Conservation (phyloP, 2,888 invertebrate genomes). For the Lasioglossum oenotherae region DNA sequence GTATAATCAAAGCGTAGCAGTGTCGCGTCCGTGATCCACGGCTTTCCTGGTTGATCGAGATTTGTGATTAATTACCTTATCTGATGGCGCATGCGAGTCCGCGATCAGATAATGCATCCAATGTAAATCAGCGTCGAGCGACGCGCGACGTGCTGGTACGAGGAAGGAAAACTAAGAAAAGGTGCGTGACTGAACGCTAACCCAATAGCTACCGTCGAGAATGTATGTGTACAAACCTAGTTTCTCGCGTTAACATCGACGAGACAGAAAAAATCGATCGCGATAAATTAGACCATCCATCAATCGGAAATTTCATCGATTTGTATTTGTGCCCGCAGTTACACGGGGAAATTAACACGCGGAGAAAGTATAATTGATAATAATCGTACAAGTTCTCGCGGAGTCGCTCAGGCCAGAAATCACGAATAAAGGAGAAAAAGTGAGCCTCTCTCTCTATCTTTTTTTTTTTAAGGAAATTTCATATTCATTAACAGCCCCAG, state of each 20-base stretch:
- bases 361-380: neutral
- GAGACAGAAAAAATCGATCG: neutral
- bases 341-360: neutral
- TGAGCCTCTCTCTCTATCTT: too few relatives aligned
- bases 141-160: neutral
- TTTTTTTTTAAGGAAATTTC: too few relatives aligned
- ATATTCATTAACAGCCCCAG: too few relatives aligned
- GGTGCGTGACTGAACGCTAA: neutral
- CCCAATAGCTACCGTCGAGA: neutral
- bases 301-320: neutral
- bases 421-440: too few relatives aligned
- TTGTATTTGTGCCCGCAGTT: neutral
- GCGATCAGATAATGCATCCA: neutral
- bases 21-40: neutral
- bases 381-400: too few relatives aligned
- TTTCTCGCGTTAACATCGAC: neutral
- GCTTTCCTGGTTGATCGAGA: neutral
- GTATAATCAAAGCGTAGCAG: constrained; percentile 15
- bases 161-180: neutral
- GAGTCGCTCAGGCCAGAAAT: too few relatives aligned
- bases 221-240: neutral
- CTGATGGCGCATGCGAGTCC: neutral
- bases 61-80: constrained; percentile 24
- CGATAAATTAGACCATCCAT: neutral
- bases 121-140: constrained; percentile 11